Conservation (phyloP, 2,888 invertebrate genomes). For the Cheilosia vernalis region DNA sequence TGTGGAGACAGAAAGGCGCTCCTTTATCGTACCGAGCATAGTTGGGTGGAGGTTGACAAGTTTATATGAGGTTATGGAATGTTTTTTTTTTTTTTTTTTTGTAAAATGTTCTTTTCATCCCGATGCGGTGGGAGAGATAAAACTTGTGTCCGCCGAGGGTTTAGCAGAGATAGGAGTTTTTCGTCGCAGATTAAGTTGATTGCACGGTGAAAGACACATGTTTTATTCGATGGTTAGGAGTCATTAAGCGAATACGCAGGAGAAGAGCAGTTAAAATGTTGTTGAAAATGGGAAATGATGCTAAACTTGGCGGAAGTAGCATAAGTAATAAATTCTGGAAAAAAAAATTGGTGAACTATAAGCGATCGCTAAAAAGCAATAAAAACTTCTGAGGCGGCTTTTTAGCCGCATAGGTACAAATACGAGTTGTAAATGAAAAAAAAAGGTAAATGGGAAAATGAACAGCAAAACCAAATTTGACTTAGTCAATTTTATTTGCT, state of each 20-base stretch:
- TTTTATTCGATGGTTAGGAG: slow-evolving; percentile 54
- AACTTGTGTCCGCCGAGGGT: slow-evolving; percentile 35
- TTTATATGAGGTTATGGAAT: slow-evolving; percentile 60
- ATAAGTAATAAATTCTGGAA: no score
- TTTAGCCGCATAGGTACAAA: no score
- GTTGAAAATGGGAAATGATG: background rate
- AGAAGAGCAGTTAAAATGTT: background rate
- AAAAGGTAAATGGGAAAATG: no score
- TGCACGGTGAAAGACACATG: slow-evolving; percentile 24
- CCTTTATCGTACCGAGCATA: slow-evolving; percentile 14
- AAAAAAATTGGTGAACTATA: no score
- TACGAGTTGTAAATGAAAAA: no score
- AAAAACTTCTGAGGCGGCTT: no score
- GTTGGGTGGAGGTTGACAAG: slow-evolving; percentile 23
- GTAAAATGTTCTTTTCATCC: slow-evolving; percentile 40
- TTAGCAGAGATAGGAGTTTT: slow-evolving; percentile 27
- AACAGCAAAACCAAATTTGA: no score
- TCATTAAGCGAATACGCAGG: slow-evolving; percentile 26
- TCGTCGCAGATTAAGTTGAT: background rate
- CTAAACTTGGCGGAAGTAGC: no score
- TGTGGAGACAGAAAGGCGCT: background rate
- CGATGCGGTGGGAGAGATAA: slow-evolving; percentile 29
- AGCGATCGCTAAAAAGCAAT: no score
- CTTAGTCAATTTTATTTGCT: no score
- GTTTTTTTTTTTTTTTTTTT: slow-evolving; percentile 40